Conservation (phyloP, 1,140 invertebrate genomes). For the Apis florea region DNA sequence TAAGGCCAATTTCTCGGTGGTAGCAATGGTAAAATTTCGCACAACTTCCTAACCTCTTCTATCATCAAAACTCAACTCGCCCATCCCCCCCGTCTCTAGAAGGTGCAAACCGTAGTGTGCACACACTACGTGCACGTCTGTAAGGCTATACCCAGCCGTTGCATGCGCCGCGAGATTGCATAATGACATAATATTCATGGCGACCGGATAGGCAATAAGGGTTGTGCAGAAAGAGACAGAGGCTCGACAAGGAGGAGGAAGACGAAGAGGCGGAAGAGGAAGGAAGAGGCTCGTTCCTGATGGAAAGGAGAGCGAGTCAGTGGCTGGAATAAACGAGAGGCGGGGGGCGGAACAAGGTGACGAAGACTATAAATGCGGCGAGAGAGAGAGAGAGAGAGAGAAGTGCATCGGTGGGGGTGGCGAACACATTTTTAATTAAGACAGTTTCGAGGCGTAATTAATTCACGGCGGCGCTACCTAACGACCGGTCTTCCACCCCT, state of each 20-base stretch:
- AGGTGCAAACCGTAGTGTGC: too few species aligned
- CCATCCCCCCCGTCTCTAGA: too few species aligned
- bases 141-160: constrained; percentile 52
- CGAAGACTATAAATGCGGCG: constrained; percentile 47
- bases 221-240: constrained; percentile 62
- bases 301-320: constrained; percentile 43
- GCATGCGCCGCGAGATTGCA: constrained; percentile 77
- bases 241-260: neutral
- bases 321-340: constrained; percentile 43
- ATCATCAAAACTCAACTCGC: too few species aligned
- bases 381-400: constrained; percentile 8
- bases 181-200: constrained; percentile 80
- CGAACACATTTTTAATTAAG: constrained; percentile 79
- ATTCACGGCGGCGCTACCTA: constrained; percentile 73
- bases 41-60: too few species aligned
- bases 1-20: too few species aligned
- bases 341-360: constrained; percentile 33
- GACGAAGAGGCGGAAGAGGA: neutral
- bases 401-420: constrained; percentile 45
- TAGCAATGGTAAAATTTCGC: too few species aligned
- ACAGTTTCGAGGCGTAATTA: constrained; percentile 78
- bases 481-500: constrained; percentile 56
- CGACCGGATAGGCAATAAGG: constrained; percentile 73
- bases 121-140: neutral
- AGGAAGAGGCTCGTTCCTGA: constrained; percentile 25